These are phyloP conservation scores for Phalacrocorax pelagicus DNA, from an alignment of 2,113 vertebrate genomes.

Conservation along the genomic window DNA sequence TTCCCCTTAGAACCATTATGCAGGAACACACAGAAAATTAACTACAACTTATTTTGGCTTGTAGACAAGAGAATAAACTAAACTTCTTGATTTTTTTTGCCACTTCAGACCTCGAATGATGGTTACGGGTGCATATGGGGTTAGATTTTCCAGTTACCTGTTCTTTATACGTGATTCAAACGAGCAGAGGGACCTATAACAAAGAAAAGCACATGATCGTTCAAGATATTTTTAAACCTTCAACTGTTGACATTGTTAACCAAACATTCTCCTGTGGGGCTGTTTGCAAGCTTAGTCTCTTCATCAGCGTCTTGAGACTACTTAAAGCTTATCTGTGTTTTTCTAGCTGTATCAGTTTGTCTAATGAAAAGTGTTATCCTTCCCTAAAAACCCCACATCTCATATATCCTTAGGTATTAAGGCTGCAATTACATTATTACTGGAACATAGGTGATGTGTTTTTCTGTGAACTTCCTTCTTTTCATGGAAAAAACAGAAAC, in stretches of 20 bases:
- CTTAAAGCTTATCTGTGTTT: background rate
- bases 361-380: background rate
- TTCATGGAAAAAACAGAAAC: background rate
- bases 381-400: background rate
- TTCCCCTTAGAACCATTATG: conserved; percentile 38
- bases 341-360: background rate
- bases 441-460: background rate
- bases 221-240: background rate
- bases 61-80: conserved; percentile 43
- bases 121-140: background rate
- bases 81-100: conserved; percentile 25
- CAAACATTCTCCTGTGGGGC: background rate
- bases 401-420: background rate
- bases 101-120: background rate
- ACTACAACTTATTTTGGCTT: conserved; percentile 60
- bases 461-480: background rate
- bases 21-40: conserved; percentile 47
- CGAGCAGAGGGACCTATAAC: conserved; percentile 76
- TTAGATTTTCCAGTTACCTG: conserved; percentile 37
- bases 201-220: conserved; percentile 52
- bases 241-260: background rate
- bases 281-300: background rate
- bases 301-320: conserved; percentile 3
- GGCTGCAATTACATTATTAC: background rate
- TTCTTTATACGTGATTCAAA: conserved; percentile 59